Conservation (phyloP, 1,140 invertebrate species). For the Meloidogyne hapla region DNA sequence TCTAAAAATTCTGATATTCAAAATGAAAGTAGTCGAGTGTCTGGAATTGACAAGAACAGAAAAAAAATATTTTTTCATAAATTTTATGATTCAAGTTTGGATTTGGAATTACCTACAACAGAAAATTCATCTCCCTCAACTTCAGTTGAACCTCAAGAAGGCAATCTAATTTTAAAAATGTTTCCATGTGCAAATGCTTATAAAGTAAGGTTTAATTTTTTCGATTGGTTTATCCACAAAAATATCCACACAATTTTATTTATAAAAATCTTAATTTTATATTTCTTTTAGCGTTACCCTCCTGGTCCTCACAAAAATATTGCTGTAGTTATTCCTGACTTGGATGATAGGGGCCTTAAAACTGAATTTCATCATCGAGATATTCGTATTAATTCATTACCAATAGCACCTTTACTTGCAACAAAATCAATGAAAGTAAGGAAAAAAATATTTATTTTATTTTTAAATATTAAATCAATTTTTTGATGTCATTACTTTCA, state of each 20-base stretch:
- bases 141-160: not conserved
- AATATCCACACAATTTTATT: not conserved
- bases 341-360: not conserved
- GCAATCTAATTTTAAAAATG: not conserved
- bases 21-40: not conserved
- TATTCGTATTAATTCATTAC: not conserved
- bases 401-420: not conserved
- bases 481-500: not conserved
- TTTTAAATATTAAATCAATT: not conserved
- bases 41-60: not conserved
- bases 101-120: not conserved
- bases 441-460: not conserved
- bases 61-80: constrained; percentile 16
- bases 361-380: not conserved
- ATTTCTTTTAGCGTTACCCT: not conserved
- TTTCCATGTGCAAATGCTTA: not conserved
- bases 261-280: not conserved
- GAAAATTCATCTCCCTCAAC: too few species aligned
- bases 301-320: not conserved
- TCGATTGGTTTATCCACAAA: not conserved
- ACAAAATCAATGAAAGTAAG: constrained; percentile 7
- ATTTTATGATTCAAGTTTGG: constrained; percentile 15
- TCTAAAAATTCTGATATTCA: not conserved
- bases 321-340: not conserved
- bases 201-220: not conserved